Evolutionary conservation across 2,113 vertebrate genomes (phyloP), one percentile per base, ranked within the genome.

Genomic region (Muntiacus muntjak): DNA sequence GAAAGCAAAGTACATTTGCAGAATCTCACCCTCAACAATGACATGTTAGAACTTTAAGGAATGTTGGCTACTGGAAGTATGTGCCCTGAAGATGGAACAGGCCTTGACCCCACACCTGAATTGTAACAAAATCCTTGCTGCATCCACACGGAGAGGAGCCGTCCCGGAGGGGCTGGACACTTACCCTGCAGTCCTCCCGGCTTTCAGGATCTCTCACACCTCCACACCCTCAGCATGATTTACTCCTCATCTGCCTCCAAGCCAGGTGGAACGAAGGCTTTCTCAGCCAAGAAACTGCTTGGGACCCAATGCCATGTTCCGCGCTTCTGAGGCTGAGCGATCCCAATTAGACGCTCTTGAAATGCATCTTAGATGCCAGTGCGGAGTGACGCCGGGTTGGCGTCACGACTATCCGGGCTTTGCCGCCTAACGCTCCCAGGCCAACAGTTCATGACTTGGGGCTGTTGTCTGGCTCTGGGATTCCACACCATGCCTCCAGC

Each of bases 401-500:
- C 50, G 76, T 97, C 95, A 95, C n/a, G 87, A 83, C 89, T 43
- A 52, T 1, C 7, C 1, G 8, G 93, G 76, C 85, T 96, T 55
- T 33, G 79, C 96, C 95, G 97, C 47, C 43, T 64, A 86, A 84
- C 52, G 62, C 81, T 52, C 79, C 79, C 87, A 93, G 93, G 89
- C 87, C 81, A 93, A 93, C 13, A 81, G 95, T 92, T 96, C 91
- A 64, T 45, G 43, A 36, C 40, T 33, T 47, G 36, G 74, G 94
- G 84, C 83, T 33, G 67, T 43, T 55, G 64, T 85, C 78, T 79
- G 52, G 5, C 47, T 28, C 89, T 79, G 81, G 74, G 96, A 57
- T 62, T 94, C 94, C 91, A 60, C 87, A 78, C 89, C 89, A 95
- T 74, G 94, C 89, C 79, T 95, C 79, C 79, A 14, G 76, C 81